Evolutionary conservation across 1,140 invertebrate species (phyloP).

Genomic region (Pseudomyrmex pallidus): DNA sequence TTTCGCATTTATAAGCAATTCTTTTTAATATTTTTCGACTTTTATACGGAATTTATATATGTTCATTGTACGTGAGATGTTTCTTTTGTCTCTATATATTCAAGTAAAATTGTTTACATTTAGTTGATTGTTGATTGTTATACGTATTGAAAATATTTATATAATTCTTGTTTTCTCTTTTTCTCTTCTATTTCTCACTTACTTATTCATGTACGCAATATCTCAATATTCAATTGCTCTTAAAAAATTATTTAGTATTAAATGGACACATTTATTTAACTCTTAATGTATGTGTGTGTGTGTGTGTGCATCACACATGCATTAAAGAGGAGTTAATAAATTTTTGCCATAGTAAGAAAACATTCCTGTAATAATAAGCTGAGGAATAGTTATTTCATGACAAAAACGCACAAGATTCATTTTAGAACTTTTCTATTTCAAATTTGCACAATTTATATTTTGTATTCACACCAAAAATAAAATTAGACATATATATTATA

Average conservation of each 20-base stretch:
- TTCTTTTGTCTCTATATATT: constrained; percentile 55
- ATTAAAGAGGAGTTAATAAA: constrained; percentile 24
- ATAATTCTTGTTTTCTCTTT: constrained; percentile 32
- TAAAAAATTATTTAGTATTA: constrained; percentile 23
- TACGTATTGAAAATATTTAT: constrained; percentile 66
- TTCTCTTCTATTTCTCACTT: too few species aligned
- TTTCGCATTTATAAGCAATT: too few species aligned
- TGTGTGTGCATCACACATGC: not conserved
- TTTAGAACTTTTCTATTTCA: constrained; percentile 3
- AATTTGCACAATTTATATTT: constrained; percentile 5
- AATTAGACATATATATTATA: constrained; percentile 11
- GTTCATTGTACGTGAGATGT: constrained; percentile 22
- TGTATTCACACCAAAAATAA: constrained; percentile 18
- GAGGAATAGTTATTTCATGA: constrained; percentile 13
- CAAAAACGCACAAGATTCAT: constrained; percentile 5
- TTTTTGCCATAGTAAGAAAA: not conserved
- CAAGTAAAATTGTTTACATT: constrained; percentile 67
- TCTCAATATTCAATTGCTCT: too few species aligned
- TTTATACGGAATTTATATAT: constrained; percentile 10
- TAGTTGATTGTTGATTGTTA: constrained; percentile 76
- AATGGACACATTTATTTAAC: constrained; percentile 28
- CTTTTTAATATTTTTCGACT: not conserved
- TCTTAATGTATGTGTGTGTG: constrained; percentile 22
- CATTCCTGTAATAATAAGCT: constrained; percentile 43
- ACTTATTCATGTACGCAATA: too few species aligned